phyloP scores from a whole-genome alignment of 2,888 invertebrate species.

The Cartodere bifasciata region DNA sequence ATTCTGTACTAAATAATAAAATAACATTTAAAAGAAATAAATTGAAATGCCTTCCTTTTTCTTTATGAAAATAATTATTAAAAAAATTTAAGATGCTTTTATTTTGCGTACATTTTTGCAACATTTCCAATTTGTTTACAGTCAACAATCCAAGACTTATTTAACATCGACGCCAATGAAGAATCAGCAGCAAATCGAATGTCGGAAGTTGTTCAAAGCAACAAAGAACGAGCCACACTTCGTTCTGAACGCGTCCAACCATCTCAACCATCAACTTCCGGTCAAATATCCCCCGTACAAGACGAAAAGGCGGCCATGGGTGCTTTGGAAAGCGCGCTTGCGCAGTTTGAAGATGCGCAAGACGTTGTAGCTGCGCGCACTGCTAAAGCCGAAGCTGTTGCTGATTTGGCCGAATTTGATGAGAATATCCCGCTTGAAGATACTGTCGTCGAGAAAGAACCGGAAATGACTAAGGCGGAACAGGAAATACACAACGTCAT shows the following conservation, averaged over 20 bases:
- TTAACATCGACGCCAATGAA: slow-evolving; percentile 59
- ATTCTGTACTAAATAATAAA: no score
- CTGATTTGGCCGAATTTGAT: slow-evolving; percentile 90
- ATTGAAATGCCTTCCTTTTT: no score
- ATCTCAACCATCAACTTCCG: slow-evolving; percentile 9
- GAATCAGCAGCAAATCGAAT: slow-evolving; percentile 45
- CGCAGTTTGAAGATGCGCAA: slow-evolving; percentile 88
- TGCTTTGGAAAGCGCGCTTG: slow-evolving; percentile 68
- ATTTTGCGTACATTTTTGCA: neutral
- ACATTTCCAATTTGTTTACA: slow-evolving; percentile 27
- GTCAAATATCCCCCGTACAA: slow-evolving; percentile 18
- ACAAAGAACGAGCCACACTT: slow-evolving; percentile 29
- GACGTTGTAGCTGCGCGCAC: slow-evolving; percentile 84
- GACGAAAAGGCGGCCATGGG: slow-evolving; percentile 50
- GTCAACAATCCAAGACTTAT: slow-evolving; percentile 88
- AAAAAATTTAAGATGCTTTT: no score
- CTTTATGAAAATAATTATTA: no score
- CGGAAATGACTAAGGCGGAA: slow-evolving; percentile 59
- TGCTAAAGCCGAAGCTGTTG: slow-evolving; percentile 80
- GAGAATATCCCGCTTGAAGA: slow-evolving; percentile 84
- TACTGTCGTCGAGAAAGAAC: slow-evolving; percentile 37
- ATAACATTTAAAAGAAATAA: no score
- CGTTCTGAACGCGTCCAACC: slow-evolving; percentile 14
- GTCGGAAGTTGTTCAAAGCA: slow-evolving; percentile 44
- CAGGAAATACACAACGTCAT: slow-evolving; percentile 57